These are phyloP conservation scores for Microctenopoma lineatum DNA, from an alignment of 2,797 vertebrate genomes.

Conservation along the genomic window DNA sequence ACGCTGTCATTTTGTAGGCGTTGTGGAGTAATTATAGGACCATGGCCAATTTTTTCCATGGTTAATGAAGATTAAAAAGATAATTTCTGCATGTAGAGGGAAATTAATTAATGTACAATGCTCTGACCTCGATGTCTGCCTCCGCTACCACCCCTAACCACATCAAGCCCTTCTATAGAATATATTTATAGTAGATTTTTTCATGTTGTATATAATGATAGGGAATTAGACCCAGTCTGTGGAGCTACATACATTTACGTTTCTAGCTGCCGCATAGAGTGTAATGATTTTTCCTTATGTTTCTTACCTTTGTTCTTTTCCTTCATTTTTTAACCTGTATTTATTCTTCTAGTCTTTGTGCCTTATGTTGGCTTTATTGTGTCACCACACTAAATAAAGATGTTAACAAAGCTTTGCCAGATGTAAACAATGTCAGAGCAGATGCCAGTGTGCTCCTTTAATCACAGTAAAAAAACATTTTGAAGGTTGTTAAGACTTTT, in stretches of 20 bases:
- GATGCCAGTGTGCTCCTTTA: too few relatives aligned
- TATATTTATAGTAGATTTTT: constrained; percentile 34
- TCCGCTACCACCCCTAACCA: constrained; percentile 32
- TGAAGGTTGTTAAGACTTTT: background rate
- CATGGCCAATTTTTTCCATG: constrained; percentile 35
- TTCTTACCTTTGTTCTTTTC: constrained; percentile 21
- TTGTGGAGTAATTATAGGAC: constrained; percentile 41
- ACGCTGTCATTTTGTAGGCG: constrained; percentile 31
- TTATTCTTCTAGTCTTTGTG: background rate
- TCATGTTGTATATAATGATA: constrained; percentile 29
- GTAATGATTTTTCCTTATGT: background rate
- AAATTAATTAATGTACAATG: constrained; percentile 54
- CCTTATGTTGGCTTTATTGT: background rate
- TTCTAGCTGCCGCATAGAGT: constrained; percentile 2
- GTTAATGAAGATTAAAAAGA: constrained; percentile 68
- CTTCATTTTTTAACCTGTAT: background rate
- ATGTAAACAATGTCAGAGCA: background rate
- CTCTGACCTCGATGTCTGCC: constrained; percentile 47
- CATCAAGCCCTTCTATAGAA: constrained; percentile 27
- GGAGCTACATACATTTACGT: background rate
- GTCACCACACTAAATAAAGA: background rate
- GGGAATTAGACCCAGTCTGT: constrained; percentile 24
- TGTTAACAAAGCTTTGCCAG: constrained; percentile 1
- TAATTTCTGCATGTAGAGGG: constrained; percentile 44
- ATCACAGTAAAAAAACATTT: background rate